Conservation (phyloP, 2,113 vertebrate genomes). For the Stegastes partitus region DNA sequence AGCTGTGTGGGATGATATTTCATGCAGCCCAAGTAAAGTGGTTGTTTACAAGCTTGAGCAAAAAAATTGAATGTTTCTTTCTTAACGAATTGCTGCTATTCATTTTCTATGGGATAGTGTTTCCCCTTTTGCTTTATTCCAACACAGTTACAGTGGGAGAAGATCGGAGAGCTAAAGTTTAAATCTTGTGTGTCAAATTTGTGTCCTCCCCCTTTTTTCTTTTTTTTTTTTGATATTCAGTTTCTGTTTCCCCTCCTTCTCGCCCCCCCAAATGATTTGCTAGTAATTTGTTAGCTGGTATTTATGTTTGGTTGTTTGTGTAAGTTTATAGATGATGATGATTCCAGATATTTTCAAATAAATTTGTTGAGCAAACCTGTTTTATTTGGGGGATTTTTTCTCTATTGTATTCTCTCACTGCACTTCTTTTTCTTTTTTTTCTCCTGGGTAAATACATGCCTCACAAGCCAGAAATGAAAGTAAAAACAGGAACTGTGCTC, state of each 20-base stretch:
- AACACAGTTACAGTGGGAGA: slow-evolving; percentile 12
- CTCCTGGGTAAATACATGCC: background rate
- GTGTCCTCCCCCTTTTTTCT: background rate
- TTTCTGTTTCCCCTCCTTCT: slow-evolving; percentile 24
- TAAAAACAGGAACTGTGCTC: slow-evolving; percentile 72
- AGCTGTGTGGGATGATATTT: slow-evolving; percentile 42
- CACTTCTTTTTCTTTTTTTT: background rate
- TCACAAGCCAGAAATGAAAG: slow-evolving; percentile 75
- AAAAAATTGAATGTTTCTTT: slow-evolving; percentile 55
- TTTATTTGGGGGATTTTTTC: background rate
- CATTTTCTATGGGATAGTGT: slow-evolving; percentile 34
- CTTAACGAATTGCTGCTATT: slow-evolving; percentile 67
- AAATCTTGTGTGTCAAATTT: slow-evolving; percentile 39
- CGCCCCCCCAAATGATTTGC: slow-evolving; percentile 16
- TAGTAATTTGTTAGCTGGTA: slow-evolving; percentile 44
- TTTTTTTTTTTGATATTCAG: slow-evolving; percentile 36
- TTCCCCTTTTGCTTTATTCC: slow-evolving; percentile 23
- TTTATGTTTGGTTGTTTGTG: slow-evolving; percentile 53
- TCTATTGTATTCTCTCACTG: background rate
- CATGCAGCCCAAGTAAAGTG: slow-evolving; percentile 17
- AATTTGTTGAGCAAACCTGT: slow-evolving; percentile 45
- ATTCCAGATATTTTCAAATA: slow-evolving; percentile 59
- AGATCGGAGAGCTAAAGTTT: slow-evolving; percentile 41
- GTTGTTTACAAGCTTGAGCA: slow-evolving; percentile 69
- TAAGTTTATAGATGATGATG: slow-evolving; percentile 41